Percentiles rank a stretch among this genome's conserved stretches.
phyloP scores from a whole-genome alignment of 2,113 vertebrate genomes.

The Siniperca chuatsi region DNA sequence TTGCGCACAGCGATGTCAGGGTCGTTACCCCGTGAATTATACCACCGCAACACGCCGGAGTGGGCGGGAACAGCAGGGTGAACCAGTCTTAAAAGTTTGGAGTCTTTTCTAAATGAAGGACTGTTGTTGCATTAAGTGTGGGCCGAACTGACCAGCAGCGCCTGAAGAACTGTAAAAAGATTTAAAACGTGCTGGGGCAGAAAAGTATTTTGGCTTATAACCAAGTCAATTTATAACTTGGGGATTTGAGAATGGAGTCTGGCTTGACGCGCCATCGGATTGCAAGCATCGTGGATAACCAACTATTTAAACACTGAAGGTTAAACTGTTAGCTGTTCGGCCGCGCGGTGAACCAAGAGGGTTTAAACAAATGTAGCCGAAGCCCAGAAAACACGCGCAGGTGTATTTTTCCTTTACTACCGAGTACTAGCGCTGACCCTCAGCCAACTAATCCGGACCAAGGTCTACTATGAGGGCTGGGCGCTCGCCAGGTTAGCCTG shows the following conservation, averaged over 20 bases:
- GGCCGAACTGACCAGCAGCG: background rate
- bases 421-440: background rate
- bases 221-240: accelerated
- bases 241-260: background rate
- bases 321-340: conserved; percentile 32
- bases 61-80: conserved; percentile 21
- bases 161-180: accelerated
- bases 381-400: background rate
- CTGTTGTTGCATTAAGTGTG: background rate
- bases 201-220: accelerated
- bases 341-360: background rate
- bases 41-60: background rate
- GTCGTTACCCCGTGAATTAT: background rate
- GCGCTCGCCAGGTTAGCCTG: conserved; percentile 13
- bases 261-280: conserved; percentile 27
- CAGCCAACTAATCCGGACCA: background rate
- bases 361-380: background rate
- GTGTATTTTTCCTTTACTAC: background rate
- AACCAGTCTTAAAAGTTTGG: background rate
- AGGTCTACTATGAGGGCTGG: background rate
- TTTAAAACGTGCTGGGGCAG: accelerated
- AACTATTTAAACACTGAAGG: conserved; percentile 14
- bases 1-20: too few relatives aligned
- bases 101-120: accelerated
- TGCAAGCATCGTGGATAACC: background rate